A percentile compares a stretch with the other conserved stretches of the same genome.
Evolutionary conservation across 2,888 invertebrate species (phyloP).

Genomic region (Colletes collaris): DNA sequence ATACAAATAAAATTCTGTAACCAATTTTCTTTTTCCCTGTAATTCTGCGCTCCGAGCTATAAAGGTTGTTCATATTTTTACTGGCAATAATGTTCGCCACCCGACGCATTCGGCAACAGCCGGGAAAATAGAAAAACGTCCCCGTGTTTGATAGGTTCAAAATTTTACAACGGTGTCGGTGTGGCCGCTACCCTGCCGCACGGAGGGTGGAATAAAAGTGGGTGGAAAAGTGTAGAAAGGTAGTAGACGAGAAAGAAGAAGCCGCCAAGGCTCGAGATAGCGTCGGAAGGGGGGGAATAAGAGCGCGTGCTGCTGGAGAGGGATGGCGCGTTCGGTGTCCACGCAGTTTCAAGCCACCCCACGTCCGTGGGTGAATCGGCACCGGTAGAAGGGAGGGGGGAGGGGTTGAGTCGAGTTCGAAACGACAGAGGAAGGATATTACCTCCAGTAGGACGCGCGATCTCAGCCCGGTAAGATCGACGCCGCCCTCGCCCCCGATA

Average conservation of each 20-base stretch:
- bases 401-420: slow-evolving; percentile 51
- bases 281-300: not conserved
- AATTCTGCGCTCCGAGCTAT: no score
- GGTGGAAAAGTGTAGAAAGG: not conserved
- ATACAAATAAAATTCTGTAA: no score
- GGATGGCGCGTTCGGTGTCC: slow-evolving; percentile 46
- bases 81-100: no score
- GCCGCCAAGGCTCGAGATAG: not conserved
- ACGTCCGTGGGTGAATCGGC: slow-evolving; percentile 30
- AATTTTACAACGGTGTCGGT: no score
- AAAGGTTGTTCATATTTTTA: no score
- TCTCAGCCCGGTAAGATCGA: slow-evolving; percentile 75
- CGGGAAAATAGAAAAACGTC: no score
- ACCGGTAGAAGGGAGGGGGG: not conserved
- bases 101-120: no score
- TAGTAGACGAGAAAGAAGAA: slow-evolving; percentile 4
- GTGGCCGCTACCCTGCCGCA: no score
- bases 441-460: slow-evolving; percentile 79
- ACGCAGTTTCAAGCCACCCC: slow-evolving; percentile 57
- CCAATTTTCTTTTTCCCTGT: no score
- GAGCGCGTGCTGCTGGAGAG: not conserved
- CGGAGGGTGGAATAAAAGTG: not conserved
- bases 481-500: slow-evolving; percentile 75
- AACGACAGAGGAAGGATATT: slow-evolving; percentile 61
- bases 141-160: no score